Evolutionary conservation across 2,888 invertebrate species (phyloP), one percentile per base, ranked within the genome.

Genomic region (Micoletzkya japonica): DNA sequence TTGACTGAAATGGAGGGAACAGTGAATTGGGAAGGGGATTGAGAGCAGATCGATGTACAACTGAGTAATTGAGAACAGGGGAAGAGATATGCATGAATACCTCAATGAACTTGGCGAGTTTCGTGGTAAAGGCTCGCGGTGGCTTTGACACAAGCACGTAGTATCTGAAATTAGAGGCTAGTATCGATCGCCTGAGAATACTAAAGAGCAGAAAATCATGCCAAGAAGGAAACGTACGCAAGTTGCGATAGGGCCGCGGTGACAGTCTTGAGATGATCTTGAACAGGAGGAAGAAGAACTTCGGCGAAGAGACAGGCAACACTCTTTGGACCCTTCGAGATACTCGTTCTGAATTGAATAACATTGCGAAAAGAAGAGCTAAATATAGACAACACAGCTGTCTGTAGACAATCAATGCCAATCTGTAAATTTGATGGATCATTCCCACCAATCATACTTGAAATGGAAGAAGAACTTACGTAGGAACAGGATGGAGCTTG

Each of bases 401-500:
- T 10, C 17, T 39, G 39, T n/a, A 0, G 10, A 26, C n/a, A 1
- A 34, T 30, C 32, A 2, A 10, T 58, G 4, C 4, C 4, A 30
- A 56, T 20, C 6, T 50, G 26, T n/a, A 50, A 50, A n/a, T n/a
- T 17, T n/a, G 4, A n/a, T n/a, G 50, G 7, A 3, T 6, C 3
- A 17, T 26, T 50, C 6, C 20, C 17, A 10, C 14, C 2, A 56
- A 56, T 4, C 14, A 10, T 56, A 6, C 2, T 26, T 2, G 14
- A 28, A 6, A 30, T 28, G 17, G 1, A 36, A 36, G 7, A 2
- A 34, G 32, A 60, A 36, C 54, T 64, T n/a, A 66, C 64, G 64
- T 44, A n/a, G 64, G 64, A 28, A 54, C 30, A 3, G 64, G 64
- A 37, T 66, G 64, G 26, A 66, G 37, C 44, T 66, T 66, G 37